These are phyloP conservation scores for Diacarnus erythraeanus DNA, from an alignment of 37 sponge, comb jelly and placozoan species.

Conservation along the genomic window DNA sequence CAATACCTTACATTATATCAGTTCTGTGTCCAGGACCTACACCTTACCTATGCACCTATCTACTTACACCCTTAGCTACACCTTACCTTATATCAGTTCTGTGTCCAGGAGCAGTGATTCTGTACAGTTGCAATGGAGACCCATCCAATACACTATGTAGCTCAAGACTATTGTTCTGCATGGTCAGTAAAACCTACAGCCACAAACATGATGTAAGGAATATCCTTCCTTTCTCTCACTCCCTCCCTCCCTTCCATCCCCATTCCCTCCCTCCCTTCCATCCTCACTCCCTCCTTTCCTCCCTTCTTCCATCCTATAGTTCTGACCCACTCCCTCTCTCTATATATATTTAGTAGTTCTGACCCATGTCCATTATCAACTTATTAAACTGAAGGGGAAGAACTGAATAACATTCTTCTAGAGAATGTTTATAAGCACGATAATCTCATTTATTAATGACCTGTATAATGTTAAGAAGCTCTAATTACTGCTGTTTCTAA, in stretches of 20 bases:
- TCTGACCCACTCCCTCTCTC: too few species aligned
- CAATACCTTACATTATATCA: conserved; percentile 56
- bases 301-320: neutral
- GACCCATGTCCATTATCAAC: too few species aligned
- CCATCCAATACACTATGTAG: conserved; percentile 19
- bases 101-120: conserved; percentile 53
- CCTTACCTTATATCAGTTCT: conserved; percentile 61
- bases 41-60: too few species aligned
- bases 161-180: conserved; percentile 59
- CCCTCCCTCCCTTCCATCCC: neutral
- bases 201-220: neutral
- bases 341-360: too few species aligned
- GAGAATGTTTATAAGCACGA: too few species aligned
- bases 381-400: too few species aligned
- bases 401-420: too few species aligned
- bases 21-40: conserved; percentile 67
- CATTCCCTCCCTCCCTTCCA: neutral
- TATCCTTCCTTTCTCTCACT: neutral
- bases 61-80: too few species aligned
- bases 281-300: neutral
- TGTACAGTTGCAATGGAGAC: conserved; percentile 12
- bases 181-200: conserved; percentile 28
- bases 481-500: too few species aligned
- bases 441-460: too few species aligned
- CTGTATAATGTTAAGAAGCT: too few species aligned